Base-by-base conservation (phyloP, 2,797 vertebrate species). In the Cynopterus sphinx region DNA sequence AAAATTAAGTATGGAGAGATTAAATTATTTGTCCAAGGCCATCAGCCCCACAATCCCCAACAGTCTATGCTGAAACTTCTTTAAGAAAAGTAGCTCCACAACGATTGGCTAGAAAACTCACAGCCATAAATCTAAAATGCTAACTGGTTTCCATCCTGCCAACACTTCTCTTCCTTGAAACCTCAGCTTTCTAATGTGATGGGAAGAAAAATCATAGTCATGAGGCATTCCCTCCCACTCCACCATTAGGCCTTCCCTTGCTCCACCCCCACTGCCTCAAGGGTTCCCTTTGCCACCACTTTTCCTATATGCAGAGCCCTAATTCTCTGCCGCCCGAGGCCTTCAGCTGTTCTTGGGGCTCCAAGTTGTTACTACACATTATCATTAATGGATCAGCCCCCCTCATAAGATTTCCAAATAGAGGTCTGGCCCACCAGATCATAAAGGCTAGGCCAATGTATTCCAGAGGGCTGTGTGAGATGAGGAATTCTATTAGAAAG, bases 401-500 rank as follows among this genome's bases (percentile, higher is more conserved):
- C 70, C 68, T 68, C 33, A 0, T 59, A 78, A 95, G 83, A 53
- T 92, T 96, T 96, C 95, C 92, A 96, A 92, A 94, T 49, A 86
- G 95, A 87, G 84, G 89, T 77, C 97, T 88, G 90, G 94, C 41
- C 91, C 5, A 8, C 92, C 95, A 84, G 92, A 96, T 95, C 95
- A 10, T 92, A 89, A 95, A 97, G 97, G 97, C 97, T 97, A 96
- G 94, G 55, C 90, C 21, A 7, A 2, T 0, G 1, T 95, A 90
- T 91, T 96, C 94, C 94, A 59, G 92, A 92, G 96, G 83, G 92
- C 94, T 93, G 13, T 89, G 74, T 96, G 79, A 73, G 94, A 97
- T 87, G 94, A 94, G 88, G 94, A 87, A 92, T 98, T 96, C 96
- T 97, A 96, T 96, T 95, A 97, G 97, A 90, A 96, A 90, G 95